A percentile compares a stretch with the other conserved stretches of the same genome.
phyloP scores from a whole-genome alignment of 2,797 vertebrate species.

The Neosalanx taihuensis region DNA sequence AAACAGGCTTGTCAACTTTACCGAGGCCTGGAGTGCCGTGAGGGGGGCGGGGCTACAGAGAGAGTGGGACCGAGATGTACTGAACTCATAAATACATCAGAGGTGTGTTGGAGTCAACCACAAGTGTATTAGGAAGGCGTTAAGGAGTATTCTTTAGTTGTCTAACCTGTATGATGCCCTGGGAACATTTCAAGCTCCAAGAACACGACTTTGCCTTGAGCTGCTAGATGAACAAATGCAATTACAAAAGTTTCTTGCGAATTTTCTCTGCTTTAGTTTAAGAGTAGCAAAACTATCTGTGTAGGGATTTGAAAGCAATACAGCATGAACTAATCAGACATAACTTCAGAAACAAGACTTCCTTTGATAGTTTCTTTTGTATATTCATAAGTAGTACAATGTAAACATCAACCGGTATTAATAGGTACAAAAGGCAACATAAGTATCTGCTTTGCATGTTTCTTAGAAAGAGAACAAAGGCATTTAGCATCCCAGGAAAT shows the following conservation, averaged over 20 bases:
- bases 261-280: constrained; percentile 31
- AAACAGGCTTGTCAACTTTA: constrained; percentile 6
- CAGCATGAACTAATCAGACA: constrained; percentile 63
- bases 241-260: constrained; percentile 3
- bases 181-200: constrained; percentile 25
- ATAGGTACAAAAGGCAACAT: constrained; percentile 55
- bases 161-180: constrained; percentile 46
- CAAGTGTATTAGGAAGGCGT: constrained; percentile 13
- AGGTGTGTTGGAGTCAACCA: constrained; percentile 3
- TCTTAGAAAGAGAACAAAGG: constrained; percentile 59
- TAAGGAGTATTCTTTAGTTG: background rate
- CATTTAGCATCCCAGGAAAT: constrained; percentile 54
- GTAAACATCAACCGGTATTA: constrained; percentile 49
- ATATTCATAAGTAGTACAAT: constrained; percentile 51
- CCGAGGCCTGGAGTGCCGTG: constrained; percentile 6
- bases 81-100: constrained; percentile 19
- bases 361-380: constrained; percentile 63
- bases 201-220: background rate
- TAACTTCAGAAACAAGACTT: constrained; percentile 57
- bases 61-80: constrained; percentile 20
- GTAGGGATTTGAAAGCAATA: constrained; percentile 57
- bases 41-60: constrained; percentile 9
- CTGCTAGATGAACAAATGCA: background rate
- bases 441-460: constrained; percentile 66
- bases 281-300: constrained; percentile 33